These are phyloP conservation scores for Axis porcinus DNA, from an alignment of 2,113 vertebrate species.

Conservation along the genomic window DNA sequence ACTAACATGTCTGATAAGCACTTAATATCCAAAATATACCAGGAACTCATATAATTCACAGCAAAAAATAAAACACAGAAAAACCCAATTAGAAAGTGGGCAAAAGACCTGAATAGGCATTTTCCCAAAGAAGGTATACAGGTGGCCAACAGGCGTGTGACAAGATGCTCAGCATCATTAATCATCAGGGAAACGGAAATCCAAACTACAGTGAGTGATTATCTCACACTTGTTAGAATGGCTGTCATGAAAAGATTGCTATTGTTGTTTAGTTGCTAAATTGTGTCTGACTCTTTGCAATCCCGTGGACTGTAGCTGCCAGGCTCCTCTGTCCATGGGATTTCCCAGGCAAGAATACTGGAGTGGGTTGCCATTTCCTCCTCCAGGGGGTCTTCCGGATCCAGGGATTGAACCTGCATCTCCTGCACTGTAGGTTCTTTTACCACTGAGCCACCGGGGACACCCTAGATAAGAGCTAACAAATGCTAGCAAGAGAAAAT, in stretches of 20 bases:
- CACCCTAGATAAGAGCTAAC: neutral
- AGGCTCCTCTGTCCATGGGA: neutral
- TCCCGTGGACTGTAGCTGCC: neutral
- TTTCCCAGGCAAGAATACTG: neutral
- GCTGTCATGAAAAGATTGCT: neutral
- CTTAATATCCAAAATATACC: neutral
- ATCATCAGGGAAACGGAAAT: neutral
- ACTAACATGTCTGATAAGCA: neutral
- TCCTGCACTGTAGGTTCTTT: neutral
- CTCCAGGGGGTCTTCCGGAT: neutral
- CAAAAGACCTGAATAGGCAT: neutral
- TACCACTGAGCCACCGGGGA: neutral
- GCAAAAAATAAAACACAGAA: neutral
- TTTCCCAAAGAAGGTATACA: neutral
- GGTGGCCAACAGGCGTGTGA: neutral
- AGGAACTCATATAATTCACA: neutral
- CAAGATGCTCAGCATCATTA: neutral
- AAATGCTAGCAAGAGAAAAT: neutral
- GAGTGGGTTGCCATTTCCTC: neutral
- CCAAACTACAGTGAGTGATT: neutral
- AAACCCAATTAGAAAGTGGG: neutral
- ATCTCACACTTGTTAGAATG: neutral
- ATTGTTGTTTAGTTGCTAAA: neutral
- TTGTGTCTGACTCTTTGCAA: neutral
- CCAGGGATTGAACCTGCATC: neutral